Percentiles rank a stretch among this genome's conserved stretches.
Evolutionary conservation across 2,113 vertebrate genomes (phyloP).

Genomic region (Microcebus ravelobensis): DNA sequence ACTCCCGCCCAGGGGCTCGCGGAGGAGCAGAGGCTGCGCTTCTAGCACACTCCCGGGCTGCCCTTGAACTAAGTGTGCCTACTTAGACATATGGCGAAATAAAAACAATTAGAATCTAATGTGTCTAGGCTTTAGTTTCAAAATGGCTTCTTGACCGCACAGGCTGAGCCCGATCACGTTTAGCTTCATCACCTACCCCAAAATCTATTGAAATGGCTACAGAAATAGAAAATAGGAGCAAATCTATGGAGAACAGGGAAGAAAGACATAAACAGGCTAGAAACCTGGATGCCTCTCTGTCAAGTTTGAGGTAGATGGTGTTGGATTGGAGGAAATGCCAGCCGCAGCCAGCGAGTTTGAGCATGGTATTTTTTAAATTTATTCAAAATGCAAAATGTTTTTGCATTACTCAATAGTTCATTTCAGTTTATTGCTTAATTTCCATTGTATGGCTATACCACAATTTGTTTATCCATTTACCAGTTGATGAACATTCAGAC

Average conservation of each 20-base stretch:
- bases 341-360: not conserved
- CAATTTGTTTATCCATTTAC: not conserved
- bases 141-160: not conserved
- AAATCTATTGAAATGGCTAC: not conserved
- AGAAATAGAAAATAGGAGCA: not conserved
- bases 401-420: not conserved
- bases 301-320: not conserved
- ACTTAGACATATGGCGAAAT: not conserved
- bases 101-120: not conserved
- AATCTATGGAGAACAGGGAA: not conserved
- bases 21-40: not conserved
- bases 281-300: not conserved
- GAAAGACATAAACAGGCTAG: too few relatives aligned
- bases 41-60: not conserved
- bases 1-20: not conserved
- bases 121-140: not conserved
- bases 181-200: fast-evolving
- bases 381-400: not conserved
- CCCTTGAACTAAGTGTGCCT: not conserved
- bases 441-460: not conserved
- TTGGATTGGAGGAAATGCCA: not conserved
- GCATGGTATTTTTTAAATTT: not conserved
- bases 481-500: not conserved
- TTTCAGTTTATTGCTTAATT: not conserved
- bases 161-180: fast-evolving